Evolutionary conservation across 2,797 vertebrate genomes (phyloP).

Genomic region (Eulemur albifrons): DNA sequence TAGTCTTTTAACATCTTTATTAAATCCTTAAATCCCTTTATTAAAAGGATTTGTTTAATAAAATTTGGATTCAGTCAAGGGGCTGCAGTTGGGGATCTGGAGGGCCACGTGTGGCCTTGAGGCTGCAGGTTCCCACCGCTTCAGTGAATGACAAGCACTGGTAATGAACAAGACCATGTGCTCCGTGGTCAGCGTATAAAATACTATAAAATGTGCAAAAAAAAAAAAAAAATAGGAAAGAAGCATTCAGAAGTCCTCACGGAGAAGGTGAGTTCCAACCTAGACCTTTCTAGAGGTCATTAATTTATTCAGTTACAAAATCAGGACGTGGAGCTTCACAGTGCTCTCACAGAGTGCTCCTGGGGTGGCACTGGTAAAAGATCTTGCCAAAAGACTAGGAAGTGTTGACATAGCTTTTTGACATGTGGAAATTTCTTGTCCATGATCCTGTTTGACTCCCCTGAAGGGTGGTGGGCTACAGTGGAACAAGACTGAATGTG

Average conservation of each 20-base stretch:
- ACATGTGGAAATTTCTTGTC: not conserved
- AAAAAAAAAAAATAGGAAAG: not conserved
- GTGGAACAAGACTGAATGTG: not conserved
- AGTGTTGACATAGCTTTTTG: not conserved
- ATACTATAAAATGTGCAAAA: not conserved
- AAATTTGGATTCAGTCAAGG: not conserved
- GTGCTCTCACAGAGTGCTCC: not conserved
- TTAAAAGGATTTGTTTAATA: not conserved
- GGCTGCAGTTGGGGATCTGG: not conserved
- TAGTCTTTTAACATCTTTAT: not conserved
- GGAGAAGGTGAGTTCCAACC: not conserved
- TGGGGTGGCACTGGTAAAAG: not conserved
- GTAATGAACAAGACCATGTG: not conserved
- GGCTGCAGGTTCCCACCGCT: not conserved
- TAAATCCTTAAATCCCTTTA: not conserved
- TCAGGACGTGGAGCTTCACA: not conserved
- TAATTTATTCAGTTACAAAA: constrained; percentile 47
- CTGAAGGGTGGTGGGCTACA: not conserved
- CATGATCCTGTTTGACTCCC: not conserved
- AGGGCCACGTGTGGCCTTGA: not conserved
- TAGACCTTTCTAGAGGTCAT: not conserved
- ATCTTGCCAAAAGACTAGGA: not conserved
- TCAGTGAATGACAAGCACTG: not conserved
- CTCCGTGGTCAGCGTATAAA: not conserved
- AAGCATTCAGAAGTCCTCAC: not conserved